Conservation (phyloP, 2,888 invertebrate species). For the Scaptomyza cyrtandrae region DNA sequence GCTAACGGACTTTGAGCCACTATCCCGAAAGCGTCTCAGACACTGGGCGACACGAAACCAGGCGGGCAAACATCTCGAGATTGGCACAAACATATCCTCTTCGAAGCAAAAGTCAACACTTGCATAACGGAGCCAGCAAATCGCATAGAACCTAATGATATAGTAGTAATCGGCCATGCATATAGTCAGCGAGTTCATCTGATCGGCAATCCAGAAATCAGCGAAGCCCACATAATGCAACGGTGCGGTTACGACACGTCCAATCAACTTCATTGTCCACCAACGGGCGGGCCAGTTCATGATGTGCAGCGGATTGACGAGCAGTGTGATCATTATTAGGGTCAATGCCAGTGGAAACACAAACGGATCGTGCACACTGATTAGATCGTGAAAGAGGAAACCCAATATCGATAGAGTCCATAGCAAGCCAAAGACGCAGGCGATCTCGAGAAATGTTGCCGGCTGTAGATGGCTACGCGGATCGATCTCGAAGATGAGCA, state of each 20-base stretch:
- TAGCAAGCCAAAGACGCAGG: conserved; percentile 94
- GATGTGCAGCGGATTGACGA: conserved; percentile 95
- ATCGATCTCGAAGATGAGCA: conserved; percentile 97
- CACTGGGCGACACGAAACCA: conserved; percentile 99
- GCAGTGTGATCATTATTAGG: conserved; percentile 90
- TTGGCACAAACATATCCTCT: conserved; percentile 90
- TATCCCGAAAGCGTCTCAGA: conserved; percentile 95
- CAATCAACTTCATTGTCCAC: conserved; percentile 88
- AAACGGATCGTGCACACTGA: conserved; percentile 93
- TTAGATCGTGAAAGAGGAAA: conserved; percentile 87
- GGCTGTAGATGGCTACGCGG: conserved; percentile 95
- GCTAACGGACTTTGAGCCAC: conserved; percentile 92
- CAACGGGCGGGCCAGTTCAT: conserved; percentile 95
- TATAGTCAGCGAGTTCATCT: conserved; percentile 94
- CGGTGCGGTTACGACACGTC: conserved; percentile 93
- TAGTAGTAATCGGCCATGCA: conserved; percentile 97
- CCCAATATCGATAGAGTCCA: conserved; percentile 94
- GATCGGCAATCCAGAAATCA: conserved; percentile 98
- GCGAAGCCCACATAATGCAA: conserved; percentile 96
- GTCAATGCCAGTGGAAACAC: conserved; percentile 93
- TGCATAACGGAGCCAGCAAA: conserved; percentile 46
- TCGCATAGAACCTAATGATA: conserved; percentile 93
- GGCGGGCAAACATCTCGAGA: conserved; percentile 95
- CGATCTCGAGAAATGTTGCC: conserved; percentile 95
- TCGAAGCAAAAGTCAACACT: conserved; percentile 83